Percentiles rank a stretch among this genome's conserved stretches.
These are phyloP conservation scores for Peucedramus taeniatus DNA, from an alignment of 2,113 vertebrate genomes.

Conservation along the genomic window DNA sequence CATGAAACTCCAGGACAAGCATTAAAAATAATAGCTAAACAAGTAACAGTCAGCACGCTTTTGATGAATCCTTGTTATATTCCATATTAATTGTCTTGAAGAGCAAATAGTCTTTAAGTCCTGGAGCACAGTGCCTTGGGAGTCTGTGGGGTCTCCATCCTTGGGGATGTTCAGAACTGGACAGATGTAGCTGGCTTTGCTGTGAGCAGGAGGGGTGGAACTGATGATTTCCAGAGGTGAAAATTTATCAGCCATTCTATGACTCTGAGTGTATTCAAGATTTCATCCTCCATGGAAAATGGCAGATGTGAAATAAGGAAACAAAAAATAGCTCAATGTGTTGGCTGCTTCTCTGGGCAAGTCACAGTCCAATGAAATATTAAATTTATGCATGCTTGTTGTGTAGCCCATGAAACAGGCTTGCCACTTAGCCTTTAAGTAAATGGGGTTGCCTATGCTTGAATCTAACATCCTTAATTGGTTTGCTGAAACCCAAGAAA, in stretches of 20 bases:
- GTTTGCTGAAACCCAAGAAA: background rate
- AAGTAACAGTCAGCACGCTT: background rate
- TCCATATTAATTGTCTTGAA: background rate
- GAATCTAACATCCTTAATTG: background rate
- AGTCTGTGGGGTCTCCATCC: background rate
- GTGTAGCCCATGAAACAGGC: background rate
- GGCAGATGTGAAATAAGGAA: background rate
- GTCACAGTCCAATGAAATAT: background rate
- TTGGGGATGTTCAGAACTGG: background rate
- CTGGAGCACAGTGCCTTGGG: accelerated
- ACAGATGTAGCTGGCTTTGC: background rate
- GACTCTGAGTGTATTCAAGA: background rate
- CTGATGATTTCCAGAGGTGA: background rate
- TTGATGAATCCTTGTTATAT: background rate
- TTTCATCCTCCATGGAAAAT: background rate
- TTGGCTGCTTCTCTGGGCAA: background rate
- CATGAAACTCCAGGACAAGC: background rate
- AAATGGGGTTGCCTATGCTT: background rate
- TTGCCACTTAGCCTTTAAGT: background rate
- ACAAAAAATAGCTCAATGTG: background rate
- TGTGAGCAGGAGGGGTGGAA: background rate
- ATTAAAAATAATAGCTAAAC: background rate
- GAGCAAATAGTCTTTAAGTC: background rate
- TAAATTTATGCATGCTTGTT: background rate
- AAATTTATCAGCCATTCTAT: background rate